Percentiles rank a stretch among this genome's conserved stretches.
Conservation (phyloP, 2,797 vertebrate genomes). For the Artibeus jamaicensis region DNA sequence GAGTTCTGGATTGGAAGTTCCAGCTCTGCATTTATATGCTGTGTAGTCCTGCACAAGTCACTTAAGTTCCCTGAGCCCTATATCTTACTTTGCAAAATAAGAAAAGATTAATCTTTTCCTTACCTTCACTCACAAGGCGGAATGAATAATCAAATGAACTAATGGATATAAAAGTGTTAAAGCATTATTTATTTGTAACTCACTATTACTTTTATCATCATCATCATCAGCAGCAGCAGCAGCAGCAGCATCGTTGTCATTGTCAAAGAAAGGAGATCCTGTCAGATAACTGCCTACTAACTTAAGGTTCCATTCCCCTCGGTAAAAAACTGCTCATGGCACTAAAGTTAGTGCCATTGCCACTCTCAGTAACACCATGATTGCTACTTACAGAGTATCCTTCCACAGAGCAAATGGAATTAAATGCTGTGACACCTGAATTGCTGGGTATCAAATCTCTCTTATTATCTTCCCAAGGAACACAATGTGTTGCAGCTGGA, state of each 20-base stretch:
- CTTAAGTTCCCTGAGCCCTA: neutral
- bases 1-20: neutral
- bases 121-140: neutral
- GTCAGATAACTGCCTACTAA: neutral
- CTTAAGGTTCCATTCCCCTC: neutral
- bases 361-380: slow-evolving; percentile 7
- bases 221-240: neutral
- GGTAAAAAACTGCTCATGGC: neutral
- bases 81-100: neutral
- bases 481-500: slow-evolving; percentile 68
- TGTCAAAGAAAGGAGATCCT: neutral
- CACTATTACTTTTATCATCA: neutral
- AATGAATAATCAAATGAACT: slow-evolving; percentile 3
- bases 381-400: slow-evolving; percentile 47
- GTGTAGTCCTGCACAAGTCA: neutral
- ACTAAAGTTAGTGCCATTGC: neutral
- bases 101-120: neutral
- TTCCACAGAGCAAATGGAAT: slow-evolving; percentile 45
- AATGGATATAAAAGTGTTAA: neutral
- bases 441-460: slow-evolving; percentile 68
- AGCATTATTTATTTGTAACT: neutral
- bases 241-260: neutral
- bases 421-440: slow-evolving; percentile 61
- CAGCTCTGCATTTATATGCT: neutral
- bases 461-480: slow-evolving; percentile 65